These are phyloP conservation scores for Corydoras maculifer DNA, from an alignment of 2,113 vertebrate genomes.

Conservation along the genomic window DNA sequence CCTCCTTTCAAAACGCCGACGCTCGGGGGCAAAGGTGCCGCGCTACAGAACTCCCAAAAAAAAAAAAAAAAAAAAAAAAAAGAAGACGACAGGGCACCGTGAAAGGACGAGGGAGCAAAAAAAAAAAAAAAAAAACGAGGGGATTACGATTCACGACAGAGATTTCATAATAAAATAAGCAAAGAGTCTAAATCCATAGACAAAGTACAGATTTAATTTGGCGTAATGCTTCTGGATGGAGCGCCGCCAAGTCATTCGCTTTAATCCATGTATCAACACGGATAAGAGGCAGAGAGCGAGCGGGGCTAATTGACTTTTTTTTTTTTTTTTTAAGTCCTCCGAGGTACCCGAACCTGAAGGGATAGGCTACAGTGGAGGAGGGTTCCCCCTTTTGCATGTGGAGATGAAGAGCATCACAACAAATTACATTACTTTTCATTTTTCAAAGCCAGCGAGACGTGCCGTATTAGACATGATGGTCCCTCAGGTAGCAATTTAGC, in stretches of 20 bases:
- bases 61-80: background rate
- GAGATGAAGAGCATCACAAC: no score
- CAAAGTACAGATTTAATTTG: conserved; percentile 60
- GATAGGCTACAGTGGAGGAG: background rate
- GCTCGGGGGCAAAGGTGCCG: no score
- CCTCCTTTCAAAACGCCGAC: no score
- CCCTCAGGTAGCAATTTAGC: no score
- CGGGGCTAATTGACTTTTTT: conserved; percentile 48
- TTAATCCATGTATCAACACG: conserved; percentile 63
- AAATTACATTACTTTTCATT: no score
- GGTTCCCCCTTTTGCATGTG: no score
- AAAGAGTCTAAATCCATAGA: conserved; percentile 52
- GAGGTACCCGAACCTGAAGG: conserved; percentile 34
- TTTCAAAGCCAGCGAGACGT: no score
- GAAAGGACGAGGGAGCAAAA: conserved; percentile 5
- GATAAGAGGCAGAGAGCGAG: conserved; percentile 36
- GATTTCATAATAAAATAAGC: conserved; percentile 53
- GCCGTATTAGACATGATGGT: no score
- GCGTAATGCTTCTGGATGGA: conserved; percentile 56
- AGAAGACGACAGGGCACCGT: background rate
- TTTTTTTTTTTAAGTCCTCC: conserved; percentile 41
- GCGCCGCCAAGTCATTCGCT: conserved; percentile 50
- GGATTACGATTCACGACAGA: conserved; percentile 57
- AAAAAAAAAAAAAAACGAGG: conserved; percentile 23
- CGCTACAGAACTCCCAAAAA: no score